Evolutionary conservation across 2,888 invertebrate genomes (phyloP), one percentile per base, ranked within the genome.

Genomic region (Eupithecia insigniata): DNA sequence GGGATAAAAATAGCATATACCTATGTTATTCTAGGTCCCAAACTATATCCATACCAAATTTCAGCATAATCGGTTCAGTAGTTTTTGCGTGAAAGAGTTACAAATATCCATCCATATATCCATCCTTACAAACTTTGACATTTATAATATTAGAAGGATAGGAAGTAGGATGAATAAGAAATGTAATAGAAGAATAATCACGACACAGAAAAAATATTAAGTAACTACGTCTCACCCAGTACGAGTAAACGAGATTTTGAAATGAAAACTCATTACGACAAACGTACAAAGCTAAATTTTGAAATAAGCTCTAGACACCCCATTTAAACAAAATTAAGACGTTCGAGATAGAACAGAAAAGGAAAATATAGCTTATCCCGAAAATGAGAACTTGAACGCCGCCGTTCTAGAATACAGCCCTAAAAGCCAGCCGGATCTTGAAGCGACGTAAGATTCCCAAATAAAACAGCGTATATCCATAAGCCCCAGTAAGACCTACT

Each of bases 391-490:
- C 22, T 26, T 55, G 55, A 55, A 55, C 55, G 26, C 55, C 55
- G 26, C 55, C 55, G 12, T 55, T 26, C 61, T n/a, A 62, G 32
- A 32, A 62, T 34, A 32, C 60, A 36, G n/a, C 22, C 34, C 36
- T 26, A 46, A 73, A 71, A 69, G 61, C 70, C 60, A 32, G 18
- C 67, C 36, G 28, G 60, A 62, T 69, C 71, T 78, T 71, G 71
- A 75, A 72, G 72, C 76, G 71, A 78, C 71, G 72, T 66, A 75
- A 75, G 75, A 71, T 75, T 76, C 39, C 75, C 46, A 69, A 76
- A 79, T 76, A 77, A 79, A 79, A 78, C 78, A 73, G 74, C 72
- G 78, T 73, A 77, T 78, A 72, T 75, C 77, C 78, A 77, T 78
- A 79, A 78, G 78, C 79, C 69, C 74, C 77, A 77, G 76, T 78